Evolutionary conservation across 1,140 invertebrate species (phyloP).

Genomic region (Euborellia annulipes): DNA sequence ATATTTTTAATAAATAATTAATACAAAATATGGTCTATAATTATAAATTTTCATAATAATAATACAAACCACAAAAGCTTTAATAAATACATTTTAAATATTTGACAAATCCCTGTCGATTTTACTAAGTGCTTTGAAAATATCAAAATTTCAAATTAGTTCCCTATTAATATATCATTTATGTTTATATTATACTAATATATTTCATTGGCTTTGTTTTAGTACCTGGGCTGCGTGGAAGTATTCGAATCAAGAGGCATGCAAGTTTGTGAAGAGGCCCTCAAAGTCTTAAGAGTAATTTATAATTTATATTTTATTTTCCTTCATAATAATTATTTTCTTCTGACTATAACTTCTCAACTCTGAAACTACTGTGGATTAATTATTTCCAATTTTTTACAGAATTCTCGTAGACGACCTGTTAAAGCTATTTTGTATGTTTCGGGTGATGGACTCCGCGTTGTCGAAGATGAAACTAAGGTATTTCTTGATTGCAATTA

Average conservation of each 20-base stretch:
- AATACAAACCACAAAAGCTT: too few species aligned
- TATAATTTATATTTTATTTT: not conserved
- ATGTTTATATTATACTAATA: too few species aligned
- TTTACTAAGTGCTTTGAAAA: too few species aligned
- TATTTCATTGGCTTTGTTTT: too few species aligned
- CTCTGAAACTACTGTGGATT: not conserved
- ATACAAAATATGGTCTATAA: too few species aligned
- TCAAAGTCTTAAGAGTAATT: constrained; percentile 77
- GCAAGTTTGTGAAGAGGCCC: constrained; percentile 97
- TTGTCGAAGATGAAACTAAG: constrained; percentile 98
- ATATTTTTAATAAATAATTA: too few species aligned
- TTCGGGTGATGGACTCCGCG: constrained; percentile 89
- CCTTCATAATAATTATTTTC: not conserved
- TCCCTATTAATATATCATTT: too few species aligned
- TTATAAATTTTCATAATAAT: too few species aligned
- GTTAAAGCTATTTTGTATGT: constrained; percentile 86
- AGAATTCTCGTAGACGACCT: constrained; percentile 77
- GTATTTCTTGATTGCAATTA: constrained; percentile 28
- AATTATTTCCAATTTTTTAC: constrained; percentile 20
- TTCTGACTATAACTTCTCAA: not conserved
- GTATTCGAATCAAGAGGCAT: constrained; percentile 98
- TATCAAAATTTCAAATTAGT: too few species aligned
- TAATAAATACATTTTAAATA: too few species aligned
- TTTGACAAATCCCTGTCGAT: too few species aligned
- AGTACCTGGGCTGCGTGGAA: constrained; percentile 97